Conservation (phyloP, 2,113 vertebrate species). For the Pao palembangensis region DNA sequence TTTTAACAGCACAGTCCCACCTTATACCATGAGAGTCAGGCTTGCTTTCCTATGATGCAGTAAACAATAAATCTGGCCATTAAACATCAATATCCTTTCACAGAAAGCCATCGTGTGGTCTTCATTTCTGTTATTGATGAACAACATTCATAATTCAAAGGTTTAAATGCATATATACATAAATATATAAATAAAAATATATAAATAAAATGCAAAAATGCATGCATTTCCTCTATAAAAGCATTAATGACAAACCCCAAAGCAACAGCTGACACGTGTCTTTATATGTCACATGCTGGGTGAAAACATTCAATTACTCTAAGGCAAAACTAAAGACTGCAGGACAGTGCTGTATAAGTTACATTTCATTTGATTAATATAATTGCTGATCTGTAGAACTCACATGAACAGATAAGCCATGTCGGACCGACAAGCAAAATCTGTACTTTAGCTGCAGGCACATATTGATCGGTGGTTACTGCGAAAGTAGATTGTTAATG, state of each 20-base stretch:
- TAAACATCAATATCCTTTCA: slow-evolving; percentile 59
- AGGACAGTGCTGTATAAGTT: no score
- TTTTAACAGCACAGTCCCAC: slow-evolving; percentile 18
- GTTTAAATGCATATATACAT: no score
- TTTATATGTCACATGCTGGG: not conserved
- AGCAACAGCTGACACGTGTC: not conserved
- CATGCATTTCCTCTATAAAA: not conserved
- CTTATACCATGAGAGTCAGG: slow-evolving; percentile 26
- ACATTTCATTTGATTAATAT: no score
- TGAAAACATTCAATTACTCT: no score
- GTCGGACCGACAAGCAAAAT: not conserved
- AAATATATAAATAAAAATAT: no score
- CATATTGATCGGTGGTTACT: slow-evolving; percentile 24
- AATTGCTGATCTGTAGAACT: not conserved
- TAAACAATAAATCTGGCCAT: slow-evolving; percentile 47
- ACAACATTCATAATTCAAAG: not conserved
- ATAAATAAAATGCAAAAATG: no score
- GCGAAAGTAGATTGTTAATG: not conserved
- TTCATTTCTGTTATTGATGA: slow-evolving; percentile 10
- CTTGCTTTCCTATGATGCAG: slow-evolving; percentile 30
- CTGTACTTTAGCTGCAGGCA: slow-evolving; percentile 20
- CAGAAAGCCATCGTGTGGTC: slow-evolving; percentile 24
- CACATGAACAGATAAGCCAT: slow-evolving; percentile 4
- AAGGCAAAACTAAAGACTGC: not conserved
- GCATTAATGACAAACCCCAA: not conserved